phyloP scores from a whole-genome alignment of 2,888 invertebrate genomes.

The Danaus chrysippus region DNA sequence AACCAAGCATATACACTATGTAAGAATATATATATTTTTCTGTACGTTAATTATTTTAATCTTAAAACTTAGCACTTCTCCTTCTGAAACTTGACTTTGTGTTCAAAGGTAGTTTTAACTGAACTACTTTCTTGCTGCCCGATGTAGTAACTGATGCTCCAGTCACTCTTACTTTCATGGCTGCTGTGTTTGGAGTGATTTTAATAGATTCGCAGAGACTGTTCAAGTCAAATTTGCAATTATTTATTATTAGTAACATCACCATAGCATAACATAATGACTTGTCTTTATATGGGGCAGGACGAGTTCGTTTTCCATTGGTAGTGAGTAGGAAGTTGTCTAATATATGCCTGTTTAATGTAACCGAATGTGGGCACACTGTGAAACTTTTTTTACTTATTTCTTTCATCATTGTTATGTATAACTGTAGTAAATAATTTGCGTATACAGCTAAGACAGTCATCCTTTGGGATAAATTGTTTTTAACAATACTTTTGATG shows the following conservation, averaged over 20 bases:
- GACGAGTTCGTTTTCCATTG: slow-evolving; percentile 46
- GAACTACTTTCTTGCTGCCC: slow-evolving; percentile 46
- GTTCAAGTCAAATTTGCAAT: slow-evolving; percentile 55
- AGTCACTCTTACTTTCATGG: slow-evolving; percentile 49
- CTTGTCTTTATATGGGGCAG: slow-evolving; percentile 59
- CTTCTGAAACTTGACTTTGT: too few species aligned
- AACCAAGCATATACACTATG: too few species aligned
- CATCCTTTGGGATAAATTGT: slow-evolving; percentile 38
- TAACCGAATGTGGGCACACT: slow-evolving; percentile 47
- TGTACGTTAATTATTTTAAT: too few species aligned
- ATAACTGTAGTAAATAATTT: slow-evolving; percentile 47
- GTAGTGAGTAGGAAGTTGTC: slow-evolving; percentile 46
- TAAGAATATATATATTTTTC: too few species aligned
- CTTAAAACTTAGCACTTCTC: too few species aligned
- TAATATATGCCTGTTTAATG: slow-evolving; percentile 54
- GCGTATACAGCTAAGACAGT: slow-evolving; percentile 56
- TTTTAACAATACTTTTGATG: slow-evolving; percentile 41
- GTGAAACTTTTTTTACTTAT: slow-evolving; percentile 49
- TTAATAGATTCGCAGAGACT: slow-evolving; percentile 50
- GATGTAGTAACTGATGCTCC: slow-evolving; percentile 48
- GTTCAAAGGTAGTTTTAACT: too few species aligned
- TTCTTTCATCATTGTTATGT: slow-evolving; percentile 40
- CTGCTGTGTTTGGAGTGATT: slow-evolving; percentile 43
- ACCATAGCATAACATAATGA: slow-evolving; percentile 60
- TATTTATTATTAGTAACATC: slow-evolving; percentile 56